A percentile compares a stretch with the other conserved stretches of the same genome.
phyloP scores from a whole-genome alignment of 2,113 vertebrate genomes.

The Elaphurus davidianus region DNA sequence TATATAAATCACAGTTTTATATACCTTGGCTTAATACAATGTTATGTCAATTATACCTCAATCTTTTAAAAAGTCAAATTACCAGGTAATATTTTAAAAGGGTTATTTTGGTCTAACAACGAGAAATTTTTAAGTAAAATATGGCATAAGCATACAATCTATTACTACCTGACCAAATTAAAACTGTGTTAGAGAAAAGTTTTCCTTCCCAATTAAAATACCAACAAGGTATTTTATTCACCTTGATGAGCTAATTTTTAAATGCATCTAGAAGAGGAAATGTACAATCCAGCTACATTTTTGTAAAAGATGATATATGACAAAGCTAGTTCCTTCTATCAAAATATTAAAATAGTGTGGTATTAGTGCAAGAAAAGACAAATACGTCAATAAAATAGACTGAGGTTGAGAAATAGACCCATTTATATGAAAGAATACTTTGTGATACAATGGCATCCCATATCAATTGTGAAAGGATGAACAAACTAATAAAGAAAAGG shows the following conservation, averaged over 20 bases:
- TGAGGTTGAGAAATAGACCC: not conserved
- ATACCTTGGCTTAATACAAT: not conserved
- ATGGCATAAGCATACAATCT: not conserved
- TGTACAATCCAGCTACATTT: not conserved
- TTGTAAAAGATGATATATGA: not conserved
- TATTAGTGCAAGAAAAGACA: slow-evolving; percentile 5
- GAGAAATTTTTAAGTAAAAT: not conserved
- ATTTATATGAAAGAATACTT: not conserved
- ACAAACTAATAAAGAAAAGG: not conserved
- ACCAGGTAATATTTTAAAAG: not conserved
- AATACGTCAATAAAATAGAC: not conserved
- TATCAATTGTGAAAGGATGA: not conserved
- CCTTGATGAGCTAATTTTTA: not conserved
- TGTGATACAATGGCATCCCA: not conserved
- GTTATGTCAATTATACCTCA: not conserved
- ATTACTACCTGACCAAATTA: not conserved
- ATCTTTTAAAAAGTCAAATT: not conserved
- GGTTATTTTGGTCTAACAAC: not conserved
- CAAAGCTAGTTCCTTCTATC: not conserved
- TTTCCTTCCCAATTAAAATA: slow-evolving; percentile 21
- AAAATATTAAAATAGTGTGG: not conserved
- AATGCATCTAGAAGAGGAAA: not conserved
- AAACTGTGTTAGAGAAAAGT: not conserved
- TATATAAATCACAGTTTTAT: not conserved
- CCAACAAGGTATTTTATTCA: not conserved